Conservation (phyloP, 1,140 invertebrate genomes). For the Campoletis sonorensis region DNA sequence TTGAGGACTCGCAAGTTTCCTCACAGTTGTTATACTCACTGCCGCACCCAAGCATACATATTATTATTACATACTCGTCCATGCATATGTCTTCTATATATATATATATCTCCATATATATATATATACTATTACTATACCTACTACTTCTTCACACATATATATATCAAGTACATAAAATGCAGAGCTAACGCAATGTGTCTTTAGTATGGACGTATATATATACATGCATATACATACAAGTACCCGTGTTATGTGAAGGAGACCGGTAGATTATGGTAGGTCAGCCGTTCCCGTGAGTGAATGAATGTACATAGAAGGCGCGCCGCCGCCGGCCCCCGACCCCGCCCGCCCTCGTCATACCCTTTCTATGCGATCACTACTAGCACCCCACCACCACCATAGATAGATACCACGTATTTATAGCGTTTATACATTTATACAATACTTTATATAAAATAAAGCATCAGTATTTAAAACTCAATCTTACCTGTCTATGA, state of each 20-base stretch:
- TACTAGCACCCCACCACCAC: constrained; percentile 76
- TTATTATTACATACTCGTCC: constrained; percentile 76
- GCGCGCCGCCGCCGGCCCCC: constrained; percentile 75
- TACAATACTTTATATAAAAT: constrained; percentile 78
- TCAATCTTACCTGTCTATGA: constrained; percentile 65
- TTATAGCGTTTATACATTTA: constrained; percentile 78
- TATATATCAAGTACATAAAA: constrained; percentile 50
- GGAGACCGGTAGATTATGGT: constrained; percentile 76
- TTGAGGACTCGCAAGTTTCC: constrained; percentile 55
- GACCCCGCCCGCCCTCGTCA: constrained; percentile 75
- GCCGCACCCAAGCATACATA: constrained; percentile 75
- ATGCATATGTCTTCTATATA: constrained; percentile 68
- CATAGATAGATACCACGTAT: constrained; percentile 78
- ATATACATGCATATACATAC: constrained; percentile 51
- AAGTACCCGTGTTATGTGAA: constrained; percentile 71
- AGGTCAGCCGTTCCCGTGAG: constrained; percentile 75
- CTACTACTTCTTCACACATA: constrained; percentile 64
- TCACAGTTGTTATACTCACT: constrained; percentile 76
- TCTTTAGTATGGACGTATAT: constrained; percentile 43
- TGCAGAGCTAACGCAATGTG: constrained; percentile 26
- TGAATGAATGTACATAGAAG: constrained; percentile 77
- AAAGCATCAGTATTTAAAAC: constrained; percentile 78
- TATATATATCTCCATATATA: constrained; percentile 34
- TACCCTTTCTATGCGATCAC: constrained; percentile 76
- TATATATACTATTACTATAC: constrained; percentile 64